These are phyloP conservation scores for Coelogynopora nodosa DNA, from an alignment of 2,888 invertebrate genomes.

Conservation along the genomic window DNA sequence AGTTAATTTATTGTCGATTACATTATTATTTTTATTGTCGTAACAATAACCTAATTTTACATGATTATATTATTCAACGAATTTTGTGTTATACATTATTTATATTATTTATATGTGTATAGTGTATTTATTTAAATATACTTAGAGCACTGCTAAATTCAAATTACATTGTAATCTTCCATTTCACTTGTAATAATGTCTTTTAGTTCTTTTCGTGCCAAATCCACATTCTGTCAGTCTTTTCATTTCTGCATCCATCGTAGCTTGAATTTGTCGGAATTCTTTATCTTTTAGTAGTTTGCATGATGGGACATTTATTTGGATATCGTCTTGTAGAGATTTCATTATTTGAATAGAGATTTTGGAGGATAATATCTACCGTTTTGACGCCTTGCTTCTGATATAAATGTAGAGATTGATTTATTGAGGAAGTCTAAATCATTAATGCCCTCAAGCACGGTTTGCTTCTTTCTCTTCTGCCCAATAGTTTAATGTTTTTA, in stretches of 20 bases:
- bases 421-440: not conserved
- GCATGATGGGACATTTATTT: slow-evolving; percentile 17
- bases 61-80: too few species aligned
- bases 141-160: too few species aligned
- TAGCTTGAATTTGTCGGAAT: slow-evolving; percentile 6
- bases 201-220: not conserved
- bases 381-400: slow-evolving; percentile 17
- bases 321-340: not conserved
- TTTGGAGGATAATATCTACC: slow-evolving; percentile 20
- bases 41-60: too few species aligned
- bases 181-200: slow-evolving; percentile 14
- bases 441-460: not conserved
- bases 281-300: slow-evolving; percentile 11
- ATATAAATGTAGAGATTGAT: slow-evolving; percentile 4
- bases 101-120: too few species aligned
- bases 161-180: too few species aligned
- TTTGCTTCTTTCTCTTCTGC: not conserved
- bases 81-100: too few species aligned
- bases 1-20: too few species aligned
- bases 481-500: not conserved
- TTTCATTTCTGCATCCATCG: not conserved
- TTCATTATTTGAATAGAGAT: slow-evolving; percentile 4
- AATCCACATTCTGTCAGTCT: not conserved
- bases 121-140: too few species aligned
- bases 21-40: too few species aligned